Conservation (phyloP, 2,113 vertebrate genomes). For the Parus major region DNA sequence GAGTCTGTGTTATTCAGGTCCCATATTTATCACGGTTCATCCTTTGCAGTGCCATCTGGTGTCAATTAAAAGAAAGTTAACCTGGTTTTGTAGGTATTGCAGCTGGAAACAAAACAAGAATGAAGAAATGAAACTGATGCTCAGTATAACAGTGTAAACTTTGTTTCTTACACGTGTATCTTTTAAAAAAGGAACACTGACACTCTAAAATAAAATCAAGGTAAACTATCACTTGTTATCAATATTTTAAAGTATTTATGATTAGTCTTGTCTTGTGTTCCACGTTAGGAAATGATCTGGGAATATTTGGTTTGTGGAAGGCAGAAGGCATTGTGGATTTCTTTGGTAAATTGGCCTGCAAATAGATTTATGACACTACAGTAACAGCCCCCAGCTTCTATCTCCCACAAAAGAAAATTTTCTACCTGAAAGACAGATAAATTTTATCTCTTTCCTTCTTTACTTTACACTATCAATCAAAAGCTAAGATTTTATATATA, state of each 20-base stretch:
- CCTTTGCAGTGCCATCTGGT: conserved; percentile 47
- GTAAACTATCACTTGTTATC: neutral
- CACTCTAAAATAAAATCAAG: neutral
- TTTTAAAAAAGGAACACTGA: neutral
- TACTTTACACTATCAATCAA: neutral
- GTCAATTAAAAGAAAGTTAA: neutral
- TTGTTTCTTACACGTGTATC: neutral
- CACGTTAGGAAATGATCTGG: neutral
- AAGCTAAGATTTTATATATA: neutral
- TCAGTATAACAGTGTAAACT: neutral
- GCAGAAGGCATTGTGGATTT: neutral
- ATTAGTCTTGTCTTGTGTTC: neutral
- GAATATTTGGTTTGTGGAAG: neutral
- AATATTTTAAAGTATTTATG: neutral
- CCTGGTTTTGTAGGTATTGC: neutral
- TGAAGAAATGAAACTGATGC: neutral
- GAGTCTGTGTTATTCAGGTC: neutral
- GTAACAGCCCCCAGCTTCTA: neutral
- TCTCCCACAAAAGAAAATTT: neutral
- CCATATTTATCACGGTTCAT: neutral
- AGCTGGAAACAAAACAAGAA: neutral
- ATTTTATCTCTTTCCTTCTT: neutral
- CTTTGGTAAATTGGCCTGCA: neutral
- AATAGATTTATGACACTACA: neutral
- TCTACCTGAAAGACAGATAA: neutral